A percentile compares a stretch with the other conserved stretches of the same genome.
These are phyloP conservation scores for Agrypnia vestita DNA, from an alignment of 1,140 invertebrate genomes.

Conservation along the genomic window DNA sequence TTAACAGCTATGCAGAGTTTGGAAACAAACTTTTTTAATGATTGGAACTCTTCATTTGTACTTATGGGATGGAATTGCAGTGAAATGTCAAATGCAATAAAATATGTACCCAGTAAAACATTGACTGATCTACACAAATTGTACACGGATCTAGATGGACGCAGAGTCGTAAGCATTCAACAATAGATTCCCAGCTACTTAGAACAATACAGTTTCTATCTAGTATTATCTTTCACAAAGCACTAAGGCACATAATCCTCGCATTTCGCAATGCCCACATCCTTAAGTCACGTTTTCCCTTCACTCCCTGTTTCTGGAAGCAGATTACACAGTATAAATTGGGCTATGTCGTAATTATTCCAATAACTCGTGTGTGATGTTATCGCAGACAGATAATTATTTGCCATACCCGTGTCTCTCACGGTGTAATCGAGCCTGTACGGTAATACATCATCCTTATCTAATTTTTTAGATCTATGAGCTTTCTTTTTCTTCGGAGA, in stretches of 20 bases:
- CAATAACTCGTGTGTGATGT: constrained; percentile 84
- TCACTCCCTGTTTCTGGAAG: constrained; percentile 67
- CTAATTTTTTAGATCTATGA: background rate
- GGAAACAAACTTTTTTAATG: too few relatives aligned
- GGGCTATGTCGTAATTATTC: constrained; percentile 81
- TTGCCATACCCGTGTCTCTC: constrained; percentile 53
- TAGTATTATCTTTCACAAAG: background rate
- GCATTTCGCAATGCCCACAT: constrained; percentile 68
- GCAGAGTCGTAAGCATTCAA: background rate
- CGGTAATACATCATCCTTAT: constrained; percentile 43
- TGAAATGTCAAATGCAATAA: too few relatives aligned
- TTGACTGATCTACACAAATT: background rate
- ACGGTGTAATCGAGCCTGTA: constrained; percentile 59
- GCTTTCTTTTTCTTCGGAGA: too few relatives aligned
- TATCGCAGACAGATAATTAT: constrained; percentile 78
- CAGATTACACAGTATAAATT: constrained; percentile 79
- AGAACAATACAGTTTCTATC: too few relatives aligned
- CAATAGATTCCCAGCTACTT: background rate
- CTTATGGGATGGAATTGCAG: background rate
- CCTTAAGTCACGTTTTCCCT: constrained; percentile 13
- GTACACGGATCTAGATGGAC: too few relatives aligned
- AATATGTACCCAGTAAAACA: too few relatives aligned
- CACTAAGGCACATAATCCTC: constrained; percentile 3
- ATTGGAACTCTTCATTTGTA: background rate
- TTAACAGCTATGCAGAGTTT: too few relatives aligned